Conservation (phyloP, 2,888 invertebrate genomes). For the Lithophane ornitopus region DNA sequence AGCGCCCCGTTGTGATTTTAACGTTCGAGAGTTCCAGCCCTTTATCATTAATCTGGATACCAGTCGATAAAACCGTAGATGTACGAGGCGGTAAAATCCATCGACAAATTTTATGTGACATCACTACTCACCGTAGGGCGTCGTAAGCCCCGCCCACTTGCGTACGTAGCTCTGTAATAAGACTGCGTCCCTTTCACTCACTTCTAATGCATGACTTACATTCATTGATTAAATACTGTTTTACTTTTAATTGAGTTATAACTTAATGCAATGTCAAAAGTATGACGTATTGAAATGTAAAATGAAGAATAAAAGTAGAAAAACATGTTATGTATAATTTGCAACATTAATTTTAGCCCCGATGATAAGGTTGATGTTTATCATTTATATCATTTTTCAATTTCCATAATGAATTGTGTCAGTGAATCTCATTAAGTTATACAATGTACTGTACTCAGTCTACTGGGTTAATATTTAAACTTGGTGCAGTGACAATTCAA, state of each 20-base stretch:
- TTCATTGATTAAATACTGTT: constrained; percentile 51
- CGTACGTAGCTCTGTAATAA: constrained; percentile 77
- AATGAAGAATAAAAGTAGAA: constrained; percentile 6
- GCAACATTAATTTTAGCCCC: background rate
- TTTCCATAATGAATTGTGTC: constrained; percentile 25
- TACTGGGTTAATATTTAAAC: constrained; percentile 1
- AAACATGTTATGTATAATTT: constrained; percentile 4
- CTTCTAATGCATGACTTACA: constrained; percentile 52
- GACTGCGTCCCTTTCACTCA: constrained; percentile 79
- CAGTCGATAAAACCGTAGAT: constrained; percentile 79
- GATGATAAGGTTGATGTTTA: constrained; percentile 6
- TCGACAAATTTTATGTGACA: constrained; percentile 84
- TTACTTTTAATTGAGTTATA: constrained; percentile 21
- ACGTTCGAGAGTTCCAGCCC: constrained; percentile 63
- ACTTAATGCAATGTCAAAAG: constrained; percentile 18
- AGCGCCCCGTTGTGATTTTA: constrained; percentile 84
- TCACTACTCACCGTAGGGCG: constrained; percentile 79
- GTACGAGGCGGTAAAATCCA: constrained; percentile 73
- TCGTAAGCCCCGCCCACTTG: constrained; percentile 76
- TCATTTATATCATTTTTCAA: constrained; percentile 4
- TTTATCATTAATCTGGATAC: constrained; percentile 70
- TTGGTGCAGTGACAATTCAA: background rate
- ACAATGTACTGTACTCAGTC: background rate
- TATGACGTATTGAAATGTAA: background rate
- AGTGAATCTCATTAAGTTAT: constrained; percentile 15